phyloP scores from a whole-genome alignment of 2,888 invertebrate genomes.

The Mesopsocus fuscifrons region DNA sequence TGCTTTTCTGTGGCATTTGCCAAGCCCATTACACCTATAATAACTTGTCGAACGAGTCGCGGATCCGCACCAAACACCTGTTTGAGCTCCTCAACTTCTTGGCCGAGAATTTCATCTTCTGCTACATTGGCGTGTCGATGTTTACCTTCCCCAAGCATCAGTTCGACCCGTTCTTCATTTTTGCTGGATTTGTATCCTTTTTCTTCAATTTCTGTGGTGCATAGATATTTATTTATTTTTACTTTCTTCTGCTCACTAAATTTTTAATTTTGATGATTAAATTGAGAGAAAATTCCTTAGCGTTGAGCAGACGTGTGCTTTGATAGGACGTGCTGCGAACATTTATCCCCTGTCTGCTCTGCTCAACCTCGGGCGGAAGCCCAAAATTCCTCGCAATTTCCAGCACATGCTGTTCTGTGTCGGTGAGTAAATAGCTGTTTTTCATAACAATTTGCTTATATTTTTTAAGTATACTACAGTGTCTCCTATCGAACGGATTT shows the following conservation, averaged over 20 bases:
- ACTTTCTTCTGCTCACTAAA: constrained; percentile 2
- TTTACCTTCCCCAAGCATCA: constrained; percentile 93
- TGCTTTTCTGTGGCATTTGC: constrained; percentile 94
- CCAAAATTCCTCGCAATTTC: constrained; percentile 82
- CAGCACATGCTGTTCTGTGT: constrained; percentile 97
- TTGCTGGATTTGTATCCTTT: constrained; percentile 87
- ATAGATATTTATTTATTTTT: constrained; percentile 2
- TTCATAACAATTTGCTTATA: too few relatives aligned
- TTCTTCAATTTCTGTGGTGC: constrained; percentile 9
- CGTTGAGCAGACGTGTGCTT: constrained; percentile 57
- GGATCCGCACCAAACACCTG: constrained; percentile 73
- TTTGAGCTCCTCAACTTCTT: constrained; percentile 90
- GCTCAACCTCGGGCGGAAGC: constrained; percentile 76
- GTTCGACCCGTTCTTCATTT: constrained; percentile 82
- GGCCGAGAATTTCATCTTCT: constrained; percentile 96
- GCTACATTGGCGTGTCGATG: constrained; percentile 96
- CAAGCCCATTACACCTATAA: constrained; percentile 99
- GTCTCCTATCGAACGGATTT: too few relatives aligned
- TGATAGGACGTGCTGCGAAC: constrained; percentile 80
- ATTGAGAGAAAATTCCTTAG: too few relatives aligned
- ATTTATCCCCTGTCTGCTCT: constrained; percentile 89
- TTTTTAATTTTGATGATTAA: constrained; percentile 4
- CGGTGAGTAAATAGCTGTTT: constrained; percentile 43
- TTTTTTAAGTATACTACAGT: too few relatives aligned
- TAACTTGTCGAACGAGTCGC: constrained; percentile 74